phyloP scores from a whole-genome alignment of 1,140 invertebrate species.

The Bombus confusus region DNA sequence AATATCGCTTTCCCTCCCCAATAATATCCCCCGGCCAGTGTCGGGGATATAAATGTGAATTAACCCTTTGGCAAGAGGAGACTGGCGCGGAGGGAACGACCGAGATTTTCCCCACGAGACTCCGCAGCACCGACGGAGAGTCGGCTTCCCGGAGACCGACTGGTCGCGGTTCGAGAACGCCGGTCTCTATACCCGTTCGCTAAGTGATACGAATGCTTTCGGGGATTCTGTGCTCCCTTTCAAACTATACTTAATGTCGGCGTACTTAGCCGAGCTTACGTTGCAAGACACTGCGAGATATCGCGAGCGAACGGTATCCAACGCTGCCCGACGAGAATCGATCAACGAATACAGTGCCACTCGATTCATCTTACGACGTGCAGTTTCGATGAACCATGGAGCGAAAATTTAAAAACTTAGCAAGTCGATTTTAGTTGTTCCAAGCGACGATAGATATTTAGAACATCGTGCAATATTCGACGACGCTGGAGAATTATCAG shows the following conservation, averaged over 20 bases:
- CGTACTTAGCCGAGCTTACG: conserved; percentile 56
- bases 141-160: neutral
- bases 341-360: neutral
- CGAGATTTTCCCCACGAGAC: conserved; percentile 57
- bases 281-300: neutral
- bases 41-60: conserved; percentile 63
- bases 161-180: conserved; percentile 14
- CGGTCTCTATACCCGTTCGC: neutral
- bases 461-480: too few species aligned
- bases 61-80: conserved; percentile 52
- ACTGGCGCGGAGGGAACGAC: neutral
- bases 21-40: conserved; percentile 13
- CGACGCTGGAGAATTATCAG: too few species aligned
- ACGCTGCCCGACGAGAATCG: neutral
- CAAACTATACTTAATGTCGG: conserved; percentile 78
- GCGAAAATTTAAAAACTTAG: too few species aligned
- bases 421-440: accelerated
- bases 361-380: neutral
- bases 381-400: too few species aligned
- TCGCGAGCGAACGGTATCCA: conserved; percentile 16
- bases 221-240: conserved; percentile 63
- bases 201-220: conserved; percentile 80
- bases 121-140: neutral
- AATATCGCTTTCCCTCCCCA: conserved; percentile 28
- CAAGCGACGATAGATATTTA: too few species aligned